These are phyloP conservation scores for Thalassaphorura encarpata DNA, from an alignment of 1,140 invertebrate genomes.

Conservation along the genomic window DNA sequence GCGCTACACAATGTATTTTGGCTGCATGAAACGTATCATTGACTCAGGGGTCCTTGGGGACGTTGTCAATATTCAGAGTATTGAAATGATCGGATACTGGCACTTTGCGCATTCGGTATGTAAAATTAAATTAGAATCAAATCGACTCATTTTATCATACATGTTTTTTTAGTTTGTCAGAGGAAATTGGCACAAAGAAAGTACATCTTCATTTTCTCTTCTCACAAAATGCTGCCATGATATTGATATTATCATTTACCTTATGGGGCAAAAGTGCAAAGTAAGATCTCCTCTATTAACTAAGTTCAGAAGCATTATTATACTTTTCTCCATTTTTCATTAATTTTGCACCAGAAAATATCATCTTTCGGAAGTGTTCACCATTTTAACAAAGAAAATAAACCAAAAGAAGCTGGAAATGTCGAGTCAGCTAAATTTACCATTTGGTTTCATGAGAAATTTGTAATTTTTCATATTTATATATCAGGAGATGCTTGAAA, in stretches of 20 bases:
- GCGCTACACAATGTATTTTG: conserved; percentile 35
- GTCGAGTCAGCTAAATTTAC: conserved; percentile 18
- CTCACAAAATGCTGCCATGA: conserved; percentile 46
- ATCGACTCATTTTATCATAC: conserved; percentile 3
- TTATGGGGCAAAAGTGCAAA: conserved; percentile 36
- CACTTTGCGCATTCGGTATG: conserved; percentile 43
- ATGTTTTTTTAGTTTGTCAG: conserved; percentile 36
- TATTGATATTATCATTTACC: conserved; percentile 41
- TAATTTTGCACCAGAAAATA: too few species aligned
- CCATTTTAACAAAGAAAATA: conserved; percentile 38
- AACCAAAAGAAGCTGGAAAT: conserved; percentile 25
- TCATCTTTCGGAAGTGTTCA: conserved; percentile 43
- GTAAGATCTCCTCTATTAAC: too few species aligned
- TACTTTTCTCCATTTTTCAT: too few species aligned
- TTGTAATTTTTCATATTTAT: neutral
- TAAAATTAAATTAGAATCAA: neutral
- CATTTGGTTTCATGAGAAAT: too few species aligned
- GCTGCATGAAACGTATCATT: conserved; percentile 13
- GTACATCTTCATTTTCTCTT: conserved; percentile 39
- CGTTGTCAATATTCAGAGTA: conserved; percentile 42
- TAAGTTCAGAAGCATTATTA: neutral
- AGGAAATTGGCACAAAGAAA: conserved; percentile 43
- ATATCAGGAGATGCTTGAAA: conserved; percentile 38
- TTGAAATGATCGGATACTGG: conserved; percentile 44
- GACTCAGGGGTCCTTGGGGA: conserved; percentile 24